Percentiles rank a stretch among this genome's conserved stretches.
Evolutionary conservation across 2,113 vertebrate genomes (phyloP).

Genomic region (Thunnus maccoyii): DNA sequence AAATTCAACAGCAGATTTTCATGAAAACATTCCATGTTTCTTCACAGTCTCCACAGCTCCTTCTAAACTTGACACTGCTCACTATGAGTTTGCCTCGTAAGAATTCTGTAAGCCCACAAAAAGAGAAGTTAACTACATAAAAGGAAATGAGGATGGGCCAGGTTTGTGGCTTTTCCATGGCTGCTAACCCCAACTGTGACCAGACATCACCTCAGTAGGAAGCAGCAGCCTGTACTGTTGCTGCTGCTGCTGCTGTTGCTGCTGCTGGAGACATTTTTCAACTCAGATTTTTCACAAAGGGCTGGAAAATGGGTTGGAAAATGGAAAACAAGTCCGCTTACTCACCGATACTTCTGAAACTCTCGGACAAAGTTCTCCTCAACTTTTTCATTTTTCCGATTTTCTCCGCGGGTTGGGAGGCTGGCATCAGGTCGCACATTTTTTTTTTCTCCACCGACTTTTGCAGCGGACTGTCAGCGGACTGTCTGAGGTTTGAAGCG

Average conservation of each 20-base stretch:
- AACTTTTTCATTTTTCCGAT: conserved; percentile 98
- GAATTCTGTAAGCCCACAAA: no score
- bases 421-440: conserved; percentile 89
- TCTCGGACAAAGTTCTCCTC: conserved; percentile 97
- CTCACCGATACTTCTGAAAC: conserved; percentile 96
- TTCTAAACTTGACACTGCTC: neutral
- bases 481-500: conserved; percentile 10
- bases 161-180: conserved; percentile 33
- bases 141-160: neutral
- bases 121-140: neutral
- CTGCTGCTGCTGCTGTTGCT: conserved; percentile 15
- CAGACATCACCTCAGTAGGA: conserved; percentile 29
- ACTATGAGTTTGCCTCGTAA: no score
- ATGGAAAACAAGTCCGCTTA: conserved; percentile 23
- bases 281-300: conserved; percentile 35
- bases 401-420: conserved; percentile 86
- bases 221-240: conserved; percentile 10
- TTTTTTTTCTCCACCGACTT: conserved; percentile 5
- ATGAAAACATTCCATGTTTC: neutral
- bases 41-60: neutral
- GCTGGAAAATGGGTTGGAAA: neutral
- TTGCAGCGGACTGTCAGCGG: conserved; percentile 1
- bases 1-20: neutral
- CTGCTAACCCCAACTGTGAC: conserved; percentile 22
- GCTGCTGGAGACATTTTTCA: conserved; percentile 28